Evolutionary conservation across 2,113 vertebrate genomes (phyloP).

Genomic region (Upupa epops): DNA sequence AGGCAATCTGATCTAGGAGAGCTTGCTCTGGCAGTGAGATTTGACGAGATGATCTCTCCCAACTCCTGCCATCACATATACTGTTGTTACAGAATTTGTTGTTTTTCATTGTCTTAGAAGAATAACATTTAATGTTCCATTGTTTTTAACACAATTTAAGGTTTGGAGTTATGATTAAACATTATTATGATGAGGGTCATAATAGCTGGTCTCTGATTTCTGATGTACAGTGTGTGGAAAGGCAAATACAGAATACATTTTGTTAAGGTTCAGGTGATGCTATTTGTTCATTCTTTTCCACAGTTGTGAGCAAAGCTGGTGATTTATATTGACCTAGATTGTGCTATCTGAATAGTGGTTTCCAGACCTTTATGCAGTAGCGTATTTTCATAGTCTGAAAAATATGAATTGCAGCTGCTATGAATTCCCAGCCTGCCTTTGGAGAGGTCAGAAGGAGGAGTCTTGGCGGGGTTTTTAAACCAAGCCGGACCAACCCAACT

Average conservation of each 20-base stretch:
- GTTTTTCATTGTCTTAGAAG: neutral
- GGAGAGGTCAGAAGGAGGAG: too few relatives aligned
- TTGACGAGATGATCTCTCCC: too few relatives aligned
- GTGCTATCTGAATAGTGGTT: neutral
- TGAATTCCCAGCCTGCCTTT: too few relatives aligned
- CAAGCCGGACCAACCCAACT: too few relatives aligned
- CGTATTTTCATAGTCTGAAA: neutral
- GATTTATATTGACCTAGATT: neutral
- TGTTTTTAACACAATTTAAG: neutral
- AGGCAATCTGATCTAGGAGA: too few relatives aligned
- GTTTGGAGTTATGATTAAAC: neutral
- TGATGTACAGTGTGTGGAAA: neutral
- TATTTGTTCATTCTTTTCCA: constrained; percentile 36
- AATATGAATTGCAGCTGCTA: neutral
- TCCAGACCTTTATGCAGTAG: neutral
- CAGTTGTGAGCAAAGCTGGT: constrained; percentile 2
- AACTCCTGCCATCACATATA: too few relatives aligned
- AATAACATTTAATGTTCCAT: neutral
- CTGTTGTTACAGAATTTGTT: neutral
- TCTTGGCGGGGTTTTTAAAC: too few relatives aligned
- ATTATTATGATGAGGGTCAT: neutral
- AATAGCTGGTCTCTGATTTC: neutral
- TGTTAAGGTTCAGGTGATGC: neutral
- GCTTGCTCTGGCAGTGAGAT: too few relatives aligned
- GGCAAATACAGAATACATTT: neutral